phyloP scores from a whole-genome alignment of 2,888 invertebrate genomes.

The Agrochola circellaris region DNA sequence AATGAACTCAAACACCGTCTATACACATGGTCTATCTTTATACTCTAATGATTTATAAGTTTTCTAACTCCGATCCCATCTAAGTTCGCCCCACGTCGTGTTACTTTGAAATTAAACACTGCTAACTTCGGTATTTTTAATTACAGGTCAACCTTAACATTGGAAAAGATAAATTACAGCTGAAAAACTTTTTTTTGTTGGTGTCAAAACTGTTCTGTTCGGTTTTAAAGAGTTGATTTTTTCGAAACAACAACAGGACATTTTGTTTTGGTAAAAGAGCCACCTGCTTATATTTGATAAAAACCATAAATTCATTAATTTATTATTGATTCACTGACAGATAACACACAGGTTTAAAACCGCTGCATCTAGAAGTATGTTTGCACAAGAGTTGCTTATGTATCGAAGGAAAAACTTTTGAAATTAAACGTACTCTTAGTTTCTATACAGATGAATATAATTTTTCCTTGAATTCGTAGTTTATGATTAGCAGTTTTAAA shows the following conservation, averaged over 20 bases:
- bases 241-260: too few species aligned
- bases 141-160: slow-evolving; percentile 26
- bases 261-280: background rate
- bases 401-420: background rate
- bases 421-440: background rate
- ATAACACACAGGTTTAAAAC: background rate
- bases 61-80: slow-evolving; percentile 23
- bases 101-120: slow-evolving; percentile 48
- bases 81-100: slow-evolving; percentile 34
- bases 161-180: slow-evolving; percentile 26
- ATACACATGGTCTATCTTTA: slow-evolving; percentile 1
- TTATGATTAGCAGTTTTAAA: background rate
- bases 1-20: background rate
- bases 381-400: background rate
- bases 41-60: slow-evolving; percentile 13
- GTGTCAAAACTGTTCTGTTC: background rate
- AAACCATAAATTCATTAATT: too few species aligned
- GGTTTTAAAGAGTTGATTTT: slow-evolving; percentile 1
- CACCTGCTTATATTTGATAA: background rate
- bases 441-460: background rate
- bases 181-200: background rate
- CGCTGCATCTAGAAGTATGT: background rate
- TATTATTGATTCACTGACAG: too few species aligned
- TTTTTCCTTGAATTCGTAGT: background rate
- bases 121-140: slow-evolving; percentile 48